Evolutionary conservation across 2,113 vertebrate genomes (phyloP).

Genomic region (Otus sunia): DNA sequence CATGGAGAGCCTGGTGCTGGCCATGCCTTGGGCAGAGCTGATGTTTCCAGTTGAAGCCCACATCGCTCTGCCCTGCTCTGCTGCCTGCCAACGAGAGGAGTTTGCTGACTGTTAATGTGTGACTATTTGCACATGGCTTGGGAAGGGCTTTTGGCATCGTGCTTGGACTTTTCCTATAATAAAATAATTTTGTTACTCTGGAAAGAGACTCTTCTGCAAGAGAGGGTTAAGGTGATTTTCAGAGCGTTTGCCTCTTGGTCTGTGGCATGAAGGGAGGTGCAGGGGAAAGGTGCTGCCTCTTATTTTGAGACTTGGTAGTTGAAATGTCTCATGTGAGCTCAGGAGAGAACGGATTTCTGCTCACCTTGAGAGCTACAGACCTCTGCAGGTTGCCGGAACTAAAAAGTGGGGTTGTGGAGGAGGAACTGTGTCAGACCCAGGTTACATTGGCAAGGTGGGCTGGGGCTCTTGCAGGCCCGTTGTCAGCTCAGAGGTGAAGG

Average conservation of each 20-base stretch:
- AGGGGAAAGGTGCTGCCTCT: background rate
- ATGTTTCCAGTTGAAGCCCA: background rate
- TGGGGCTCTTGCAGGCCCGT: background rate
- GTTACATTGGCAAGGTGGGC: background rate
- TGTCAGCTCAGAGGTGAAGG: background rate
- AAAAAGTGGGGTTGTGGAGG: background rate
- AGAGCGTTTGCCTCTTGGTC: background rate
- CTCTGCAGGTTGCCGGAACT: background rate
- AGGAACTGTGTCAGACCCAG: background rate
- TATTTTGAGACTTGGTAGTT: background rate
- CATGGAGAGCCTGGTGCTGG: background rate
- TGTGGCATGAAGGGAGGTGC: background rate
- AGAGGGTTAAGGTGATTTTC: background rate
- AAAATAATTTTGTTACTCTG: background rate
- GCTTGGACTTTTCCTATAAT: background rate
- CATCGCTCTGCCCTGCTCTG: background rate
- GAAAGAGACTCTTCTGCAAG: background rate
- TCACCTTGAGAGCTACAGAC: background rate
- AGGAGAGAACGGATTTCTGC: background rate
- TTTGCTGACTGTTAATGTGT: background rate
- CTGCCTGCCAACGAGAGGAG: background rate
- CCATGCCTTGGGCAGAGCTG: background rate
- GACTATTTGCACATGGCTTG: slow-evolving; percentile 3
- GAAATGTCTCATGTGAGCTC: background rate
- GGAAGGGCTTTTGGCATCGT: background rate